phyloP scores from a whole-genome alignment of 1,140 invertebrate genomes.

The Formica selysi region DNA sequence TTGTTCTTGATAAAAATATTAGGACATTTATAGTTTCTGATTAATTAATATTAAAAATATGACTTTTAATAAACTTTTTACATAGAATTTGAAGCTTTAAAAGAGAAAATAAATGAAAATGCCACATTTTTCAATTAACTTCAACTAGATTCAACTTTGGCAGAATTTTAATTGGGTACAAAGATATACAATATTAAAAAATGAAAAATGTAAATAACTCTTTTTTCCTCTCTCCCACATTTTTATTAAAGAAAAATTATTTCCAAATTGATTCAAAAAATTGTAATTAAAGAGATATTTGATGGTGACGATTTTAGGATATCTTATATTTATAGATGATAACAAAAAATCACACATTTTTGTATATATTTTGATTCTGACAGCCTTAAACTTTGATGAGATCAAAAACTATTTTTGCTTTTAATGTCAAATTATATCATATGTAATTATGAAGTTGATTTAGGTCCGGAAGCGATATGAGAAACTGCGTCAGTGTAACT shows the following conservation, averaged over 20 bases:
- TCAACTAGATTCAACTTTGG: not conserved
- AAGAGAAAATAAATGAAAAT: not conserved
- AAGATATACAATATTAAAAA: not conserved
- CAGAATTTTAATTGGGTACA: not conserved
- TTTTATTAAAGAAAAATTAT: not conserved
- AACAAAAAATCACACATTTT: conserved; percentile 39
- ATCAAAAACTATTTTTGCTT: conserved; percentile 54
- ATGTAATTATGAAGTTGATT: conserved; percentile 67
- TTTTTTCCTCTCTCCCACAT: too few species aligned
- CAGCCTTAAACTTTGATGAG: conserved; percentile 60
- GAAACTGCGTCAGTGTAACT: conserved; percentile 44
- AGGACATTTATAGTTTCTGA: not conserved
- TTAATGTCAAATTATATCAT: conserved; percentile 60
- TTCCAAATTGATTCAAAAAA: not conserved
- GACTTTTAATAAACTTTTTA: too few species aligned
- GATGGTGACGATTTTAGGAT: too few species aligned
- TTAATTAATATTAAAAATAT: not conserved
- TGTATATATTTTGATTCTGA: conserved; percentile 19
- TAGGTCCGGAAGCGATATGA: conserved; percentile 61
- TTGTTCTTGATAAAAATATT: not conserved
- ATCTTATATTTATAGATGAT: not conserved
- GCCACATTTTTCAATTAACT: not conserved
- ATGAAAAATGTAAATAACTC: not conserved
- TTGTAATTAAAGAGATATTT: not conserved
- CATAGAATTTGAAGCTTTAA: not conserved